Evolutionary conservation across 2,888 invertebrate species (phyloP), one percentile per base, ranked within the genome.

Genomic region (Craniophora ligustri): DNA sequence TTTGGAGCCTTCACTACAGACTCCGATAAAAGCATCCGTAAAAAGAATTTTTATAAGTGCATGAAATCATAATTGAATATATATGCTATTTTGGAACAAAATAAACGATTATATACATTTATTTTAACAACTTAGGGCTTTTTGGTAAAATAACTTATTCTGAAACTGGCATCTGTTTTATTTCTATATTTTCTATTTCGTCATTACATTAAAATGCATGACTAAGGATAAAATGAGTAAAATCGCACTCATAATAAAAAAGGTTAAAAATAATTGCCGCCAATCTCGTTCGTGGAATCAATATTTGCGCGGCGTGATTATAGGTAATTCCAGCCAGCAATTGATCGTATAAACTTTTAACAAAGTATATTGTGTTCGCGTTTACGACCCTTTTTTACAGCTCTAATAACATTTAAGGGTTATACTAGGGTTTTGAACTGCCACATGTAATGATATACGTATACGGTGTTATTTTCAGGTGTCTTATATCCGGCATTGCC

Each of bases 281-380:
- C 47, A 47, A 47, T 50, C 39, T 62, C 34, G 28, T 66, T 66
- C 66, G 48, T 54, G 39, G 67, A 67, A 67, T 35, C 57, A 51
- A 57, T 54, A 40, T 32, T 45, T 45, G 30, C 31, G 39, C 51
- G 35, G 28, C 34, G 21, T 65, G 34, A 57, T 67, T 57, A 62
- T 31, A 28, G 28, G 36, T 53, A 32, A 54, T 62, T 57, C 35
- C 18, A 57, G 28, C 40, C 23, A 19, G 30, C 34, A 38, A 48
- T 48, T 45, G 49, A 38, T 53, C 38, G 48, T 36, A 50, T 47
- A 36, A 36, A 53, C 21, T 47, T 50, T 54, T 55, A 30, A 51
- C 40, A 45, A 26, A 48, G 48, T 28, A 19, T 36, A 38, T 35
- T 39, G 23, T 46, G 45, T 34, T 30, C 13, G n/a, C 10, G 18